Base-by-base conservation (phyloP, 2,797 vertebrate genomes). In the Coluber constrictor region DNA sequence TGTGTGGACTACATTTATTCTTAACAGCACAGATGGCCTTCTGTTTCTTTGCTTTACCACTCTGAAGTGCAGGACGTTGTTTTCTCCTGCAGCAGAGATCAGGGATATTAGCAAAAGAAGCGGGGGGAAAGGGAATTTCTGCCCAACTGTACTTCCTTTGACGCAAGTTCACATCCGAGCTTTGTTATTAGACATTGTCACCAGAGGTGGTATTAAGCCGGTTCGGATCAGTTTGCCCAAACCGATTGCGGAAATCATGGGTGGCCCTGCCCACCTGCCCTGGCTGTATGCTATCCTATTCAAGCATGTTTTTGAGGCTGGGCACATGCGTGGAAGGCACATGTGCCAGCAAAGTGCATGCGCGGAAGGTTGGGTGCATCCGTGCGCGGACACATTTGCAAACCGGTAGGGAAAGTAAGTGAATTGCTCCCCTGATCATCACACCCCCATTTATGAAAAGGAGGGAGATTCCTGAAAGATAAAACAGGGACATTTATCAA, bases 1-100 rank as follows among this genome's bases (percentile, higher is more conserved):
- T 87, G 29, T 83, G 25, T 20, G 93, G 10, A 79, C 57, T 90
- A 90, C 90, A 27, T 90, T 93, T 32, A 29, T 86, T 93, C 56
- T 55, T 91, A 54, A 92, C 55, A 94, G 51, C 3, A 93, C 56
- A 27, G 92, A 92, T 57, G 94, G 93, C 90, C 89, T 89, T 86
- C 89, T 79, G 37, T 90, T 74, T 2, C 5, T 92, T 1, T 18
- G 94, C 89, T 90, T 32, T 88, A 89, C 91, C 13, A 93, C 88
- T 90, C 93, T 92, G 37, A 61, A 56, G 90, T 90, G 9, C n/a
- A 51, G 37, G 9, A 92, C 94, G 47, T 23, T 32, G 29, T 94
- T 92, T 93, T 59, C 56, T 93, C 93, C 91, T 92, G 91, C 43
- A 83, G 7, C 37, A 92, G 56, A 20, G 4, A 29, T 51, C 6